Conservation (phyloP, 2,888 invertebrate genomes). For the Spilosoma lubricipeda region DNA sequence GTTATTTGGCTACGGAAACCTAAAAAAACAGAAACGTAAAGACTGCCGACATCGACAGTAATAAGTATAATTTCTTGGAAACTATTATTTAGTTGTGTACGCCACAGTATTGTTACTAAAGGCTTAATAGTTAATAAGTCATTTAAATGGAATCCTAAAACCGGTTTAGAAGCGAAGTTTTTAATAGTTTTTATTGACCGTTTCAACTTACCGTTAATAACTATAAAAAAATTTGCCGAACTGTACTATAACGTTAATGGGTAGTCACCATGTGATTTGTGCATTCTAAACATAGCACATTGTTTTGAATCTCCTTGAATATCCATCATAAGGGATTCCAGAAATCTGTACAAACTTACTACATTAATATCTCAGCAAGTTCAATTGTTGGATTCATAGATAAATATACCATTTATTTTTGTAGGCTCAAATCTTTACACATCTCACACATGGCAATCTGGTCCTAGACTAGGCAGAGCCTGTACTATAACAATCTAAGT, state of each 20-base stretch:
- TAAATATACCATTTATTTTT: neutral
- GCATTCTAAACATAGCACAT: no score
- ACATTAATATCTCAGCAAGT: constrained; percentile 57
- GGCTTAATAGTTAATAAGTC: neutral
- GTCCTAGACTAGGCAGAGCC: no score
- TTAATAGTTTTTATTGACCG: no score
- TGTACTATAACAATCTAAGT: no score
- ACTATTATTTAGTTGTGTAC: neutral
- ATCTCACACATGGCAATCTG: no score
- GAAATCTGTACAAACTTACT: constrained; percentile 73
- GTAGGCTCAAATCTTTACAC: no score
- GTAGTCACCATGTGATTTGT: no score
- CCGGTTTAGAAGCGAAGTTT: neutral
- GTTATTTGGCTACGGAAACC: no score
- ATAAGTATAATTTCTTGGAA: neutral
- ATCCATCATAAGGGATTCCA: constrained; percentile 88
- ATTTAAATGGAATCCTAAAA: neutral
- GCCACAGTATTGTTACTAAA: neutral
- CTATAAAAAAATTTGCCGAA: no score
- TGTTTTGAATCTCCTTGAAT: constrained; percentile 87
- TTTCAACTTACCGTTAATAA: neutral
- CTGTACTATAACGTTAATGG: neutral
- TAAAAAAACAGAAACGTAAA: no score
- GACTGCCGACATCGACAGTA: neutral
- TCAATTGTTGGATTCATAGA: constrained; percentile 21